phyloP scores from a whole-genome alignment of 92 coral and sea anemone species.

The Heteractis magnifica region DNA sequence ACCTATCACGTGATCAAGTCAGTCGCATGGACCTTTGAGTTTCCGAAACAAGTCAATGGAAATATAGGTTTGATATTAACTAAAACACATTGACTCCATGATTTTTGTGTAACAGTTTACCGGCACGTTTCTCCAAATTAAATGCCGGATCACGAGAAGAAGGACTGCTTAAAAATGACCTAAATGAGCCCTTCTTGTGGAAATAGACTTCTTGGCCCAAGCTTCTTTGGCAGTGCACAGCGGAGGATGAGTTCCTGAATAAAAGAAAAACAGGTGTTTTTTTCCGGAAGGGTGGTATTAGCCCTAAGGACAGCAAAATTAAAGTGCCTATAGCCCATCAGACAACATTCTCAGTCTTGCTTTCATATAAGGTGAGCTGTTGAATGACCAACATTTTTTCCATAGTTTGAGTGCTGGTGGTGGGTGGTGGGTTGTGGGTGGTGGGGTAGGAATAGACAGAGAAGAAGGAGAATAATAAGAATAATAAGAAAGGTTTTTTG shows the following conservation, averaged over 20 bases:
- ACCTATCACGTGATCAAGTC: no score
- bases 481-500: no score
- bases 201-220: conserved; percentile 84
- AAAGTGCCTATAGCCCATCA: no score
- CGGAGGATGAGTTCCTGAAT: conserved; percentile 68
- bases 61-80: neutral
- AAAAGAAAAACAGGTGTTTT: neutral
- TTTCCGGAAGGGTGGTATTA: neutral
- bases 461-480: neutral
- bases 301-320: no score
- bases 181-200: conserved; percentile 74
- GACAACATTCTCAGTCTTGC: no score
- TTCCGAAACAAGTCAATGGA: neutral
- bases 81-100: conserved; percentile 76
- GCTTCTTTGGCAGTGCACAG: conserved; percentile 81
- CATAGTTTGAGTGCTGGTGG: no score
- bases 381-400: no score
- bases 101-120: conserved; percentile 65
- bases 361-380: no score
- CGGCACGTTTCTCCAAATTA: conserved; percentile 64
- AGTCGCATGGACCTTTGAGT: neutral
- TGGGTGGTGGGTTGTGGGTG: no score
- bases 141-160: conserved; percentile 69
- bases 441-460: no score
- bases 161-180: conserved; percentile 57